phyloP scores from a whole-genome alignment of 2,888 invertebrate species.

The Schrankia costaestrigalis region DNA sequence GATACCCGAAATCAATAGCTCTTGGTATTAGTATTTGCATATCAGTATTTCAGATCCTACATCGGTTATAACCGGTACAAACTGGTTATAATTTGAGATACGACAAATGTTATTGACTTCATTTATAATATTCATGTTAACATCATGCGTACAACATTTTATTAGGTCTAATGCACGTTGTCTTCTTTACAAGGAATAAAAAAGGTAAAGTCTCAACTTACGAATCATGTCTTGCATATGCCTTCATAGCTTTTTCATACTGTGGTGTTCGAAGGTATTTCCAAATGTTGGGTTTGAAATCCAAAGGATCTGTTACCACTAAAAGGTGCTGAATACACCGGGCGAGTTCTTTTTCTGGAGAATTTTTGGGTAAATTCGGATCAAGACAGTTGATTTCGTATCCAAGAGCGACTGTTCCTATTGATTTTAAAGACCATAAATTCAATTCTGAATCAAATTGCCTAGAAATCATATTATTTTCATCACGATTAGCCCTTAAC shows the following conservation, averaged over 20 bases:
- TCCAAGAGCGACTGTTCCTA: conserved; percentile 59
- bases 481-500: conserved; percentile 67
- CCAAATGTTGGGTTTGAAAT: conserved; percentile 56
- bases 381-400: conserved; percentile 58
- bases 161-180: too few species aligned
- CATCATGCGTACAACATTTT: too few species aligned
- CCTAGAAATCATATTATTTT: conserved; percentile 75
- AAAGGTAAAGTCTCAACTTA: too few species aligned
- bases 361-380: conserved; percentile 48
- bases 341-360: conserved; percentile 52
- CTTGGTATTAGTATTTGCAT: too few species aligned
- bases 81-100: too few species aligned
- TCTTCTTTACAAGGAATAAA: too few species aligned
- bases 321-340: conserved; percentile 51
- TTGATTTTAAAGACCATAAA: conserved; percentile 83
- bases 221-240: conserved; percentile 53
- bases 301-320: conserved; percentile 37
- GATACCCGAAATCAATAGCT: too few species aligned
- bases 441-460: conserved; percentile 79
- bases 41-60: too few species aligned
- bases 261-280: conserved; percentile 44
- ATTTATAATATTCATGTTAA: too few species aligned
- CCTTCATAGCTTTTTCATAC: conserved; percentile 52
- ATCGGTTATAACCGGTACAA: too few species aligned
- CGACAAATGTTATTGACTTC: too few species aligned